Conservation (phyloP, 2,797 vertebrate species). For the Euphonia xanthogaster region DNA sequence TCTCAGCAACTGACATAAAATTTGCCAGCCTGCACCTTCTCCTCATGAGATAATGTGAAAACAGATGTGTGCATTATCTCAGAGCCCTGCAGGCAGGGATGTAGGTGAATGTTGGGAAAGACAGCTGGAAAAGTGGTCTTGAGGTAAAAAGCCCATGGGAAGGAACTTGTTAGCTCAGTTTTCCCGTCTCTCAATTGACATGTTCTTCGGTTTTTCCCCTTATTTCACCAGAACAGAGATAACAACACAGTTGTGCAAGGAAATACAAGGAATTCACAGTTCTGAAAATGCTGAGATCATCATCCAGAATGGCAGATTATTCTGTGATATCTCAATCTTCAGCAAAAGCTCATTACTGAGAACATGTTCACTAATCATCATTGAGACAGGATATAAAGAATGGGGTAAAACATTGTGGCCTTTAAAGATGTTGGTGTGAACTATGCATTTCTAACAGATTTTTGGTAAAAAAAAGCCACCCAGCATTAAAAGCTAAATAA, state of each 20-base stretch:
- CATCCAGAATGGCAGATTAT: neutral
- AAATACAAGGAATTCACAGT: neutral
- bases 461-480: neutral
- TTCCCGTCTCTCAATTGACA: neutral
- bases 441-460: neutral
- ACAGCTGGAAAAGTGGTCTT: neutral
- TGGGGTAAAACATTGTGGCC: neutral
- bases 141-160: neutral
- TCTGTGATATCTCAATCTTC: neutral
- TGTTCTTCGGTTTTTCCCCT: neutral
- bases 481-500: neutral
- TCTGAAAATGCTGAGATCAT: neutral
- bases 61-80: fast-evolving
- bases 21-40: neutral
- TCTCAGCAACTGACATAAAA: neutral
- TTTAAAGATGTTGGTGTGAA: neutral
- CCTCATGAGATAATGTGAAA: neutral
- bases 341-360: neutral
- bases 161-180: neutral
- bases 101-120: neutral
- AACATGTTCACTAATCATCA: neutral
- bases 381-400: neutral
- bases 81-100: neutral
- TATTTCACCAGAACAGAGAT: neutral
- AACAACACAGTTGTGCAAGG: neutral